A percentile compares a stretch with the other conserved stretches of the same genome.
Evolutionary conservation across 1,140 invertebrate genomes (phyloP).

Genomic region (Neotoxoptera formosana): DNA sequence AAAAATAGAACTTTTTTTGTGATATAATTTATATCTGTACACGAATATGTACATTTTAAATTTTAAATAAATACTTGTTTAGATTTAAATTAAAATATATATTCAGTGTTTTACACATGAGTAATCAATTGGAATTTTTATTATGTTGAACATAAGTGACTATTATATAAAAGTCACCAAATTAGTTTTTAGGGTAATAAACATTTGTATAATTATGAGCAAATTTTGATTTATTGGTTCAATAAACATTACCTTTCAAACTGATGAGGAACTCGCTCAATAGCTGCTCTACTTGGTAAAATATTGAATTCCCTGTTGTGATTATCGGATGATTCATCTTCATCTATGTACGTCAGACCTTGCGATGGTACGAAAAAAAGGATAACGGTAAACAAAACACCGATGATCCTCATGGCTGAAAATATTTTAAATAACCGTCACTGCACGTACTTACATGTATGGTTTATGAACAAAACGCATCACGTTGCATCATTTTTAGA

Average conservation of each 20-base stretch:
- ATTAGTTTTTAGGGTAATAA: background rate
- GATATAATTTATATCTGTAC: background rate
- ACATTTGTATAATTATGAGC: background rate
- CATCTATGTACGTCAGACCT: background rate
- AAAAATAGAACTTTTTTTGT: background rate
- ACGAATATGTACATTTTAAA: background rate
- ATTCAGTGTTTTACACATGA: background rate
- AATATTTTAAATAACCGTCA: constrained; percentile 25
- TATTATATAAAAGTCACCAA: background rate
- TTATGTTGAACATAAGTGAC: background rate
- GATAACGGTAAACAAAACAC: constrained; percentile 44
- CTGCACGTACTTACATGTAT: background rate
- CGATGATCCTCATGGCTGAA: constrained; percentile 50
- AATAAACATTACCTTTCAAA: constrained; percentile 36
- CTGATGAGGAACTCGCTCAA: constrained; percentile 38
- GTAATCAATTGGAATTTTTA: background rate
- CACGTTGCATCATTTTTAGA: background rate
- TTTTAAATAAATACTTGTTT: constrained; percentile 1
- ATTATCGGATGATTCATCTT: background rate
- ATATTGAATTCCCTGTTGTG: background rate
- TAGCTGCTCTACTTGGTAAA: constrained; percentile 11
- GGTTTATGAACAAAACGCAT: constrained; percentile 7
- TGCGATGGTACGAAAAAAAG: constrained; percentile 17
- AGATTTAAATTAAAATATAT: constrained; percentile 8
- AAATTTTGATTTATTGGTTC: background rate